Percentiles rank a stretch among this genome's conserved stretches.
These are phyloP conservation scores for Drosophila setosimentum DNA, from an alignment of 2,888 invertebrate genomes.

Conservation along the genomic window DNA sequence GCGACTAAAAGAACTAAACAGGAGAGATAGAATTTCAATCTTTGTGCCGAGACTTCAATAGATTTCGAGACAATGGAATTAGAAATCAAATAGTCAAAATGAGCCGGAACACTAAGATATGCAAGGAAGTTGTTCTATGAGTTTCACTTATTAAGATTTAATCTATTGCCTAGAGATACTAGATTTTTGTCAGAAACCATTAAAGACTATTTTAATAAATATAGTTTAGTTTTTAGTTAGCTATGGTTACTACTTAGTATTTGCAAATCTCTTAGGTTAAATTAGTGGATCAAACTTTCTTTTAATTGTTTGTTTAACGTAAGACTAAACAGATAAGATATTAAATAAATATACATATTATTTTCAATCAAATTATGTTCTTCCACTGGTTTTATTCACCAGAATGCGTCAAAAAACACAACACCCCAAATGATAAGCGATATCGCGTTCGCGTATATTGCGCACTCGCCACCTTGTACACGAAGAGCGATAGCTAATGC, in stretches of 20 bases:
- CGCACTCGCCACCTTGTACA: constrained; percentile 52
- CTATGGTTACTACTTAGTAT: background rate
- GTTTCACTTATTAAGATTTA: background rate
- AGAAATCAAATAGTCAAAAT: background rate
- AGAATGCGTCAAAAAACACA: background rate
- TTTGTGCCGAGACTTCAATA: background rate
- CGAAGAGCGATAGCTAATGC: constrained; percentile 59
- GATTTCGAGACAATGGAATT: background rate
- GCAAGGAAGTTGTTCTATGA: background rate
- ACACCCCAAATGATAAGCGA: constrained; percentile 14
- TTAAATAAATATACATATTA: background rate
- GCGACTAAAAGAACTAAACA: background rate
- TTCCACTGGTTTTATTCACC: background rate
- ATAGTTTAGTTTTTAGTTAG: background rate
- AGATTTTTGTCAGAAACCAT: background rate
- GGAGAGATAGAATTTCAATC: background rate
- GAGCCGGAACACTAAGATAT: background rate
- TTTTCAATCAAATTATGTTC: background rate
- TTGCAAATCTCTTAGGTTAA: background rate
- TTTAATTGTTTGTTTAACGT: background rate
- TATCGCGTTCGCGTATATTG: constrained; percentile 28
- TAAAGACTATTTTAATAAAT: background rate
- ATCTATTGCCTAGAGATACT: background rate
- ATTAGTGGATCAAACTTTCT: background rate
- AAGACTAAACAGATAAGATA: background rate